Conservation (phyloP, 2,113 vertebrate genomes). For the Paratilapia polleni region DNA sequence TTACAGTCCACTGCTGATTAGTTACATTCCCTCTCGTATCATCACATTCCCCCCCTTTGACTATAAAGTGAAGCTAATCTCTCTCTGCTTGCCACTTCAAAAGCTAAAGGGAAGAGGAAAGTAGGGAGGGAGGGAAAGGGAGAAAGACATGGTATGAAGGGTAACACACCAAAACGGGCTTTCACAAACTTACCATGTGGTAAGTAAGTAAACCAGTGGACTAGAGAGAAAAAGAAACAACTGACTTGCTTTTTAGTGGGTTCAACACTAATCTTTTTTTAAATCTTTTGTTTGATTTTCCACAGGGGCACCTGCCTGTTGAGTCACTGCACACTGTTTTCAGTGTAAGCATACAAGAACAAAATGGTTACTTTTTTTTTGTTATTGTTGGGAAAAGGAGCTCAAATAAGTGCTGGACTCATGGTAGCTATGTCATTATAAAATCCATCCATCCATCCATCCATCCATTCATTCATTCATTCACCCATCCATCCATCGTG, state of each 20-base stretch:
- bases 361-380: no score
- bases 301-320: no score
- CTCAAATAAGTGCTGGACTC: no score
- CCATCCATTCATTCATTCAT: no score
- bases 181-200: neutral
- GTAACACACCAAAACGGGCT: neutral
- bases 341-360: no score
- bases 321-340: no score
- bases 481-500: no score
- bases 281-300: no score
- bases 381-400: no score
- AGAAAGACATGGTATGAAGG: neutral
- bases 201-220: neutral
- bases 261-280: neutral
- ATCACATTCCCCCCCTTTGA: slow-evolving; percentile 56
- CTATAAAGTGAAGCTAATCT: slow-evolving; percentile 38
- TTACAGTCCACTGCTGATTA: slow-evolving; percentile 65
- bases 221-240: neutral
- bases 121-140: neutral
- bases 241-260: neutral
- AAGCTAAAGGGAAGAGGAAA: slow-evolving; percentile 10
- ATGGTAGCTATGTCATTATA: no score
- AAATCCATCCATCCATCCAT: no score
- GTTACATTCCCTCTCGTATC: slow-evolving; percentile 60
- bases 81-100: neutral